Evolutionary conservation across 2,797 vertebrate genomes (phyloP), one percentile per base, ranked within the genome.

Genomic region (Hipposideros larvatus): DNA sequence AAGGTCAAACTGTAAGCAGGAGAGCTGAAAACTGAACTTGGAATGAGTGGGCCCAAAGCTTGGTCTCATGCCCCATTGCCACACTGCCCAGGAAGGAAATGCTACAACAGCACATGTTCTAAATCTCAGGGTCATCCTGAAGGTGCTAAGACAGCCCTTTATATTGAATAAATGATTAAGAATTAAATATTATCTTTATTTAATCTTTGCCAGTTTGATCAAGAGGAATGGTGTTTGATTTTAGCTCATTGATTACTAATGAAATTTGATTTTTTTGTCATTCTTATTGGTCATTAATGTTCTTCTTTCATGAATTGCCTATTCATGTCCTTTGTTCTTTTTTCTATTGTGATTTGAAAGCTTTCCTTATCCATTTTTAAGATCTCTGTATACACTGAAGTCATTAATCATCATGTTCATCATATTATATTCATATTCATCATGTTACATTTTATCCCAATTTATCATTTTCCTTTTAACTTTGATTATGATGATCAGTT

Each of bases 291-390:
- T 14, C 66, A 80, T 96, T 96, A 87, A 95, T 80, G 95, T 96
- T 96, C 80, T 96, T 88, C 53, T 77, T 96, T 75, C 59, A 80
- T 80, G 90, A 93, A 96, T 66, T 91, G 53, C 24, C 74, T 61
- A 43, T 90, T 96, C 75, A 43, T 84, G 43, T 87, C 41, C 28
- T 94, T 92, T 89, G 37, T 83, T 91, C 55, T 66, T 92, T 93
- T 91, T 66, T 34, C 83, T 93, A 84, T 68, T 88, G 22, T 80
- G 48, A 92, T 91, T 92, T 90, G 63, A 96, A 73, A 83, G 3
- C 77, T 86, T 95, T 94, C 75, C 68, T 78, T 68, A 94, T 2
- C 78, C 41, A 78, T 85, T 87, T 87, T 94, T 77, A 77, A 93
- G 79, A 87, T 6, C 41, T 68, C 57, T 87, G 88, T 53, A 51